A percentile compares a stretch with the other conserved stretches of the same genome.
Conservation (phyloP, 2,113 vertebrate genomes). For the Apodemus speciosus region DNA sequence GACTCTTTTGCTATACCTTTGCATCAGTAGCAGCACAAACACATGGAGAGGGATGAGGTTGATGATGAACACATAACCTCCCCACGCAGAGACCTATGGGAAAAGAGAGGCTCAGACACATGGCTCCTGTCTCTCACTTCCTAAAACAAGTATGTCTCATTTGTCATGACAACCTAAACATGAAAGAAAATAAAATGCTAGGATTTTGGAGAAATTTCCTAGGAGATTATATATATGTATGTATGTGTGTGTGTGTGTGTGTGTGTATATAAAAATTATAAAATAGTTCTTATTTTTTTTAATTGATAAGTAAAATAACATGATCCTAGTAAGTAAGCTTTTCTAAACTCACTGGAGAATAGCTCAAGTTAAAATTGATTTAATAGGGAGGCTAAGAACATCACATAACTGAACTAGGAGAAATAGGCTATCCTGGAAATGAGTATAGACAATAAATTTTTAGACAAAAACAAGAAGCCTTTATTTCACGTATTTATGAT, state of each 20-base stretch:
- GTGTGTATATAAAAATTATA: too few species aligned
- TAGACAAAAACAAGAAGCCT: neutral
- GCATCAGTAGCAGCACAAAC: conserved; percentile 97
- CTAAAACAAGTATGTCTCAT: neutral
- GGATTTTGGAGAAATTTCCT: conserved; percentile 20
- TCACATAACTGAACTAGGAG: conserved; percentile 42
- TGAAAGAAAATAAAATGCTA: neutral
- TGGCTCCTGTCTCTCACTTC: conserved; percentile 15
- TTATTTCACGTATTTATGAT: conserved; percentile 31
- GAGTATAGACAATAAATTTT: neutral
- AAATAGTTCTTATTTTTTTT: too few species aligned
- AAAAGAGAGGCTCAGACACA: conserved; percentile 71
- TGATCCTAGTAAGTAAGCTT: neutral
- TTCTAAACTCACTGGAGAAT: conserved; percentile 23
- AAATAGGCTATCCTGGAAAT: neutral
- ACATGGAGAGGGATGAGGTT: conserved; percentile 99
- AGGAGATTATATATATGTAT: neutral
- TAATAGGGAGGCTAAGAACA: conserved; percentile 13
- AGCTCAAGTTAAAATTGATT: conserved; percentile 39
- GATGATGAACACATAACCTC: conserved; percentile 99
- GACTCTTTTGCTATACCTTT: conserved; percentile 96
- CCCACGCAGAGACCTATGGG: conserved; percentile 97
- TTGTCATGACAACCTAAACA: conserved; percentile 9
- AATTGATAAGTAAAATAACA: conserved; percentile 16
- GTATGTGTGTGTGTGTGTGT: too few species aligned